phyloP scores from a whole-genome alignment of 1,140 invertebrate genomes.

The Piezodorus guildinii region DNA sequence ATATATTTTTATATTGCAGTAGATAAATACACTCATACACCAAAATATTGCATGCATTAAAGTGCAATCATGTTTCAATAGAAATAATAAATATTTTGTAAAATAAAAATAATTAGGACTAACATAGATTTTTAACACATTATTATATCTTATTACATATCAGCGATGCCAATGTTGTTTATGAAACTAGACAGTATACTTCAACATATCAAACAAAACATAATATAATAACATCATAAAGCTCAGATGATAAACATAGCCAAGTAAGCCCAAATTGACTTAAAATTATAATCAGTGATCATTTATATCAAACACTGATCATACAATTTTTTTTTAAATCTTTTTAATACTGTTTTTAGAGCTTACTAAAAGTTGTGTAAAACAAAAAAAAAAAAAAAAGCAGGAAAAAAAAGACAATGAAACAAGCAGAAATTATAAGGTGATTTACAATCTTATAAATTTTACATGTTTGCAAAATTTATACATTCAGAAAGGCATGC shows the following conservation, averaged over 20 bases:
- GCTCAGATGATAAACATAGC: not conserved
- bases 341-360: not conserved
- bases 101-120: constrained; percentile 4
- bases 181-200: not conserved
- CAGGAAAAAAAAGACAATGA: not conserved
- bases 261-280: constrained; percentile 16
- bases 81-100: not conserved
- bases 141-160: constrained; percentile 7
- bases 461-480: not conserved
- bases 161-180: not conserved
- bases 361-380: not conserved
- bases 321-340: not conserved
- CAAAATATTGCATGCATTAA: constrained; percentile 17
- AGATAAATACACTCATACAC: constrained; percentile 20
- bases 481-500: not conserved
- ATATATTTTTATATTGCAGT: constrained; percentile 10
- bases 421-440: not conserved
- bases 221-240: constrained; percentile 10
- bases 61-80: constrained; percentile 9
- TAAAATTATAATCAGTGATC: not conserved
- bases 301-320: not conserved
- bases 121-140: not conserved
- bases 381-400: not conserved
- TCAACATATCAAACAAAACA: not conserved
- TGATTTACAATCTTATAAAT: not conserved